Percentiles rank a stretch among this genome's conserved stretches.
These are phyloP conservation scores for Halichoeres trimaculatus DNA, from an alignment of 2,113 vertebrate species.

Conservation along the genomic window DNA sequence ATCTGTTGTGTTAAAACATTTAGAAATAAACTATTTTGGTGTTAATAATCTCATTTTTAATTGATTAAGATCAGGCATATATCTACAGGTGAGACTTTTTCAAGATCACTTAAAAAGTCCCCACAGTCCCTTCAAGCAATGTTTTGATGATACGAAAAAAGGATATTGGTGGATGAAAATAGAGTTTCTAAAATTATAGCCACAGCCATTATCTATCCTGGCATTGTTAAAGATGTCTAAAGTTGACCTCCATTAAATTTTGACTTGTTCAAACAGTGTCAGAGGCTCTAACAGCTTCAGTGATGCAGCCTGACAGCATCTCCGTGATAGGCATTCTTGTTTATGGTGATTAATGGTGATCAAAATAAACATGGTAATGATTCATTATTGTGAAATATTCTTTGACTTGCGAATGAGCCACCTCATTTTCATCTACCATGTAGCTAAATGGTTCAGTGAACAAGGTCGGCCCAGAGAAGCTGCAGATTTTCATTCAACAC, in stretches of 20 bases:
- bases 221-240: constrained; percentile 3
- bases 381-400: constrained; percentile 50
- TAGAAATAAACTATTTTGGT: too few relatives aligned
- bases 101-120: too few relatives aligned
- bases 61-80: too few relatives aligned
- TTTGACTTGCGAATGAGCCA: constrained; percentile 40
- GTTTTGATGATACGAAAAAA: constrained; percentile 27
- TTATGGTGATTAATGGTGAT: constrained; percentile 49
- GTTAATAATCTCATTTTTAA: too few relatives aligned
- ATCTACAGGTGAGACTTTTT: too few relatives aligned
- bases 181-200: constrained; percentile 6
- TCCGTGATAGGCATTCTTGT: constrained; percentile 21
- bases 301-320: constrained; percentile 5
- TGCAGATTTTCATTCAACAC: constrained; percentile 39
- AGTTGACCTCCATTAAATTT: constrained; percentile 33
- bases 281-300: constrained; percentile 22
- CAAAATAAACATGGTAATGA: constrained; percentile 33
- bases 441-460: constrained; percentile 21
- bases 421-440: constrained; percentile 24
- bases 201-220: constrained; percentile 4
- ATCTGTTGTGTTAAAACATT: too few relatives aligned
- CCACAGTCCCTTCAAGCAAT: constrained; percentile 8
- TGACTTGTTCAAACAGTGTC: constrained; percentile 11
- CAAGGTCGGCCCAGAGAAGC: constrained; percentile 19
- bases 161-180: constrained; percentile 16